phyloP scores from a whole-genome alignment of 2,888 invertebrate species.

The Pseudeuparius sepicola region DNA sequence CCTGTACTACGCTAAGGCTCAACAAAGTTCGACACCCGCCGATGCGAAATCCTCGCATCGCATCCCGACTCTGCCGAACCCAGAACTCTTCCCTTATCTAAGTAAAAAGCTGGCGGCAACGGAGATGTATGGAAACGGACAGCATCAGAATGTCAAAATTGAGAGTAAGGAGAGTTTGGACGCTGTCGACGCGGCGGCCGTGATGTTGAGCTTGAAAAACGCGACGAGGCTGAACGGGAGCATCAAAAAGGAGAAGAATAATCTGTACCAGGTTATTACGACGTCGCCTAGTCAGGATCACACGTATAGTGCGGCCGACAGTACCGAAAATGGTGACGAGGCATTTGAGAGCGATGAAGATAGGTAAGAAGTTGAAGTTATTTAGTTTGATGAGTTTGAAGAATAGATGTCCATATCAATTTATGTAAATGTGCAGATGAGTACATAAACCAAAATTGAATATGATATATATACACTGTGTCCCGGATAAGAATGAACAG shows the following conservation, averaged over 20 bases:
- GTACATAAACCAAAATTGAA: too few relatives aligned
- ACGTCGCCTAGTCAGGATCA: slow-evolving; percentile 88
- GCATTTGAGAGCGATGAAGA: slow-evolving; percentile 49
- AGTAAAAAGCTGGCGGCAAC: slow-evolving; percentile 57
- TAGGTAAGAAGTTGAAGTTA: slow-evolving; percentile 40
- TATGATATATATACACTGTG: too few relatives aligned
- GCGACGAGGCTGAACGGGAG: slow-evolving; percentile 47
- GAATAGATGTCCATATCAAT: slow-evolving; percentile 1
- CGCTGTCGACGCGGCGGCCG: slow-evolving; percentile 75
- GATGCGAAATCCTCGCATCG: slow-evolving; percentile 19
- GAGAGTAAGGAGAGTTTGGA: too few relatives aligned
- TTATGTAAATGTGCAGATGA: not conserved
- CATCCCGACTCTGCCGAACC: slow-evolving; percentile 49
- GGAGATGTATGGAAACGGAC: slow-evolving; percentile 22
- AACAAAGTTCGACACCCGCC: slow-evolving; percentile 3
- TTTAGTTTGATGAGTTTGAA: too few relatives aligned
- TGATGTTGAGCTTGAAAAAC: slow-evolving; percentile 81
- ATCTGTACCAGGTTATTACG: slow-evolving; percentile 57
- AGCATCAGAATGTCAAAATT: too few relatives aligned
- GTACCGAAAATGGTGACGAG: slow-evolving; percentile 42
- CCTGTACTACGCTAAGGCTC: slow-evolving; percentile 26
- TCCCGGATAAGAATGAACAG: too few relatives aligned
- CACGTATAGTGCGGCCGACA: slow-evolving; percentile 67
- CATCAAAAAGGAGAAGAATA: slow-evolving; percentile 24
- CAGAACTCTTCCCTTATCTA: slow-evolving; percentile 74